Evolutionary conservation across 2,888 invertebrate species (phyloP), one percentile per base, ranked within the genome.

Genomic region (Eugnorisma glareosa): DNA sequence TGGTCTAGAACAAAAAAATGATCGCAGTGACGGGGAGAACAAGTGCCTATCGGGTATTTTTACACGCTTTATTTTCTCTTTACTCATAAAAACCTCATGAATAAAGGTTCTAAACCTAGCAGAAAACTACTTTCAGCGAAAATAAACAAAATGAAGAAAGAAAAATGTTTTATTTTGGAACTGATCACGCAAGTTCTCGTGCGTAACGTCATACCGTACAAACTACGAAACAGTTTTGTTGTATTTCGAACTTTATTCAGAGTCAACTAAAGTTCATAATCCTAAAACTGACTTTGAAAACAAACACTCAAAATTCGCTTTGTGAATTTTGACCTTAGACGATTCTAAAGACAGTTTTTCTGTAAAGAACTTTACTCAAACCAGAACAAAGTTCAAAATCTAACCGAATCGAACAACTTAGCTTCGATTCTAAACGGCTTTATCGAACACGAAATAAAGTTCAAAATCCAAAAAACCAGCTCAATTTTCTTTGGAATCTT

Each of bases 61-160:
- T n/a, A n/a, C n/a, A n/a, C n/a, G n/a, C n/a, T n/a, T n/a, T n/a
- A n/a, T 31, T 21, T 21, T 31, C 59, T 59, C 8, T 10, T 3
- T n/a, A 31, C 51, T 45, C 51, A 61, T 67, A 67, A 81, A 61
- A 48, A 59, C 15, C 37, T 59, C 43, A 79, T 81, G 13, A 73
- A 79, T 67, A 73, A 67, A 67, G 37, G 61, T 24, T 28, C 6
- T 18, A 35, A 28, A 13, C 15, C 15, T 31, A 24, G 6, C 8
- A 45, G 5, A 31, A 37, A 48, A 37, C 6, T 35, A 37, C 35
- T 35, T 4, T 28, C 21, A 64, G 40, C 6, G 13, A 54, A 51
- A 75, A 77, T 54, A 75, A 51, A 35, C 21, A 45, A 66, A 37
- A 63, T 13, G 13, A 43, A 37, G 2, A 57, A 75, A 64, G n/a